A percentile compares a stretch with the other conserved stretches of the same genome.
Conservation (phyloP, 2,113 vertebrate genomes). For the Melanerpes formicivorus region DNA sequence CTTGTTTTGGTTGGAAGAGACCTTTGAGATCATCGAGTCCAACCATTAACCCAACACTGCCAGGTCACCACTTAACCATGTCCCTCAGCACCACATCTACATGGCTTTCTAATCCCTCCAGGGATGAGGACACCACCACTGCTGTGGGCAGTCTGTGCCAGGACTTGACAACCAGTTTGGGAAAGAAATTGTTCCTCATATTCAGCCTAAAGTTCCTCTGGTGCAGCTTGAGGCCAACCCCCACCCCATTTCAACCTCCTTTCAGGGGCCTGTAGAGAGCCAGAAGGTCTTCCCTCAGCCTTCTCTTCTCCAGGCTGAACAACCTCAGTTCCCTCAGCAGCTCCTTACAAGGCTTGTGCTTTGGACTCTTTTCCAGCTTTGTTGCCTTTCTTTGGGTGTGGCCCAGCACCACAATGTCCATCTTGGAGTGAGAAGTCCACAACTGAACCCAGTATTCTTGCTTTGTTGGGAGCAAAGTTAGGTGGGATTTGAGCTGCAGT, state of each 20-base stretch:
- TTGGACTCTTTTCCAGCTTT: not conserved
- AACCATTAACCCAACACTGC: not conserved
- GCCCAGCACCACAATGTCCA: not conserved
- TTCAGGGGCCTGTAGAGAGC: no score
- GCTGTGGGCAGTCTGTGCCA: not conserved
- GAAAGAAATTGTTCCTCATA: not conserved
- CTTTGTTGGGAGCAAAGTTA: not conserved
- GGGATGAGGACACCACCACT: not conserved
- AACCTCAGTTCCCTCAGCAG: not conserved
- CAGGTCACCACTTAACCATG: not conserved
- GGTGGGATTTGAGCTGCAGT: not conserved
- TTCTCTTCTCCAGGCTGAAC: not conserved
- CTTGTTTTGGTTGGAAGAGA: not conserved
- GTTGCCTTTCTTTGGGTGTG: not conserved
- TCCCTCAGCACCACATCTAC: not conserved
- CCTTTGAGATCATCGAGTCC: not conserved
- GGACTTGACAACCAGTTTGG: not conserved
- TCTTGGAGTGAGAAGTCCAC: not conserved
- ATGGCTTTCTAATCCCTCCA: not conserved
- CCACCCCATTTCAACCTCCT: not conserved
- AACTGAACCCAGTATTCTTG: not conserved
- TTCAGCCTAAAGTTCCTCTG: not conserved
- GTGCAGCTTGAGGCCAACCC: not conserved
- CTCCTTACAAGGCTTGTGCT: not conserved
- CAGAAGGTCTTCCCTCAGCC: no score